Evolutionary conservation across 2,888 invertebrate genomes (phyloP), one percentile per base, ranked within the genome.

Genomic region (Hofmannophila pseudospretella): DNA sequence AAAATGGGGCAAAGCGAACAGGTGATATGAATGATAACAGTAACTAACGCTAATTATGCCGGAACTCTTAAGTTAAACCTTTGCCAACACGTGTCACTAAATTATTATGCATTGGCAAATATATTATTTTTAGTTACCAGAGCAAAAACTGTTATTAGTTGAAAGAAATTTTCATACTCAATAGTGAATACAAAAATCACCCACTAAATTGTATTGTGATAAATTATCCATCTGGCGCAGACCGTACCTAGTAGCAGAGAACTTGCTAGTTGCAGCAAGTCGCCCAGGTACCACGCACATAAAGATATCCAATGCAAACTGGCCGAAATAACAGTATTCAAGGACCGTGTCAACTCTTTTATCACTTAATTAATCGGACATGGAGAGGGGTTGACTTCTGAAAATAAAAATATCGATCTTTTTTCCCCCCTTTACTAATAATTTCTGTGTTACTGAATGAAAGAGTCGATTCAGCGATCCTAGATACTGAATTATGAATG

Each of bases 251-350:
- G 49, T 46, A 57, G 79, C 86, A 37, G 72, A 40, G 80, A 85
- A 85, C 86, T 86, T 86, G 86, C 86, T 85, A 48, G 51, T 47
- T 45, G 56, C 66, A 84, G 86, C 84, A 86, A 86, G 85, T 85
- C 82, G 85, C 81, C 69, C 67, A 85, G 84, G 71, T 73, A 67
- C 74, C 58, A 60, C 79, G 74, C 75, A 54, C 58, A 49, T 34
- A 32, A 36, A 32, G 14, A 32, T 13, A 30, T 44, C 38, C 38
- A 38, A 34, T 32, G 42, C 39, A 37, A 38, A 34, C 38, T 38
- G 32, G 32, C 34, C 36, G 19, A 14, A 30, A 7, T 4, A 7
- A n/a, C n/a, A 23, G 23, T 8, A 23, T 4, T 1, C n/a, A 23
- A 23, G 23, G n/a, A 23, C 23, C 23, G n/a, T 23, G 23, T 23